Evolutionary conservation across 2,113 vertebrate genomes (phyloP), one percentile per base, ranked within the genome.

Genomic region (Clinocottus analis): DNA sequence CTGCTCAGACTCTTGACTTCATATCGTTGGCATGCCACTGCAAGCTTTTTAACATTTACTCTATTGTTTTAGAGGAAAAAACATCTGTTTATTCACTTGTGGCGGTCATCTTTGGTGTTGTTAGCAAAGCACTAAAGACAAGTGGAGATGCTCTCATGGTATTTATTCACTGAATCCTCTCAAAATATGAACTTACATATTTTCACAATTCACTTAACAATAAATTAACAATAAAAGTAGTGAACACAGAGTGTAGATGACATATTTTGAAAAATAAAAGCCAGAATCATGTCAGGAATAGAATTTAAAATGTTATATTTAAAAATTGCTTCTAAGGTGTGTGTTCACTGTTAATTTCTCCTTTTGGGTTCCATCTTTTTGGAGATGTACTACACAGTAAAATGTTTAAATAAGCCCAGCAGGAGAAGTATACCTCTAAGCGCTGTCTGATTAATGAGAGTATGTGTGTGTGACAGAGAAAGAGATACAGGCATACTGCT

Each of bases 11-110:
- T 80, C 8, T 67, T 71, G 60, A 49, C 14, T 51, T 59, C 13
- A 41, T 65, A 45, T 65, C 35, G 19, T 14, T 62, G 67, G 37
- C 62, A 7, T 3, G 0, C 0, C 8, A 23, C 58, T 56, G 58
- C 49, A n/a, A 47, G 80, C 69, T 58, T 58, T 72, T 79, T 61
- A 59, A 66, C 73, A 45, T 78, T 77, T 73, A 31, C 70, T 55
- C 71, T 51, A 7, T 56, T 55, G 51, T 55, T 55, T 19, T n/a
- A n/a, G n/a, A n/a, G n/a, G 5, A 47, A 47, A 21, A n/a, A 19
- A 49, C 39, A 41, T 75, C 31, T 29, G 11, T 58, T 77, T 68
- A 27, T 76, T 31, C 68, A 25, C 65, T 65, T 55, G 49, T 61
- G 49, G 43, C 33, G 41, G 2, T 65, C 2, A 3, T 37, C 21